Percentiles rank a stretch among this genome's conserved stretches.
These are phyloP conservation scores for Eupithecia exiguata DNA, from an alignment of 2,888 invertebrate species.

Conservation along the genomic window DNA sequence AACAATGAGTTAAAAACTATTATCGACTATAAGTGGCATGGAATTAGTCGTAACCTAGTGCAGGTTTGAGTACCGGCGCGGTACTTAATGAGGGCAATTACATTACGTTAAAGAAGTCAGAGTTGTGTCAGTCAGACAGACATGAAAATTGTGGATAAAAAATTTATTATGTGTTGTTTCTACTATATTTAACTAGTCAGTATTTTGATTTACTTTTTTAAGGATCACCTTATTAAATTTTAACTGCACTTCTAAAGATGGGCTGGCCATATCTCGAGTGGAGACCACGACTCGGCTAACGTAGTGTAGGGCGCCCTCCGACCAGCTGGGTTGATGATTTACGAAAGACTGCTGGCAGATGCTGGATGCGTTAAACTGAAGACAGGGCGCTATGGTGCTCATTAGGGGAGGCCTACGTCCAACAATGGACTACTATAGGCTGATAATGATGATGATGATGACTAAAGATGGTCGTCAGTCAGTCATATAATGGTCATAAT, in stretches of 20 bases:
- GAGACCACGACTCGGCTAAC: too few species aligned
- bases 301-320: too few species aligned
- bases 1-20: conserved; percentile 29
- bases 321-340: too few species aligned
- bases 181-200: conserved; percentile 16
- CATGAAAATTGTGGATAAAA: conserved; percentile 31
- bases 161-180: conserved; percentile 15
- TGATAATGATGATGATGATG: too few species aligned
- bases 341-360: too few species aligned
- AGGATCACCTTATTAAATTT: background rate
- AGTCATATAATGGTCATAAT: background rate
- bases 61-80: conserved; percentile 3
- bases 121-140: conserved; percentile 20
- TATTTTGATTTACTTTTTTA: background rate
- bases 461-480: background rate
- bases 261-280: too few species aligned
- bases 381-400: too few species aligned
- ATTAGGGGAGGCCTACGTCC: too few species aligned
- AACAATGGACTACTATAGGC: too few species aligned
- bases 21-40: conserved; percentile 5
- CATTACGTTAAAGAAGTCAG: conserved; percentile 3
- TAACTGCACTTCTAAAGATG: too few species aligned
- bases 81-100: conserved; percentile 28
- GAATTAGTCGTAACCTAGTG: conserved; percentile 12
- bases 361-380: too few species aligned